Conservation (phyloP, 1,140 invertebrate genomes). For the Drosophila nigrodunni region DNA sequence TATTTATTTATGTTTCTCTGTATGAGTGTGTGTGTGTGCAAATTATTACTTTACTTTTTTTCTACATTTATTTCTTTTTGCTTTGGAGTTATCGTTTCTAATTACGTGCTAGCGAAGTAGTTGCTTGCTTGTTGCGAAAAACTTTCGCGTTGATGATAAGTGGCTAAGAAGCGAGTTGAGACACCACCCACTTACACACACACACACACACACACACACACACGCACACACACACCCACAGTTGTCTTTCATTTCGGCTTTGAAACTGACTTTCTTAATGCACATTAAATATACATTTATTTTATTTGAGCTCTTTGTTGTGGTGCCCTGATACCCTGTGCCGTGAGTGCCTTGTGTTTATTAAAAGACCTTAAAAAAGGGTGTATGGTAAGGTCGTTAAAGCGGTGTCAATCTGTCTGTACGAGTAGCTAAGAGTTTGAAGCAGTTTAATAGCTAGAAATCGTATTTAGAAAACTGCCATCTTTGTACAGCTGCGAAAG, state of each 20-base stretch:
- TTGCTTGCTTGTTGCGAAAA: conserved; percentile 33
- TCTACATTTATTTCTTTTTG: conserved; percentile 2
- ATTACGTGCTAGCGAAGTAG: conserved; percentile 39
- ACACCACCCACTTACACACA: conserved; percentile 30
- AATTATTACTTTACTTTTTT: conserved; percentile 4
- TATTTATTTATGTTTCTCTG: neutral
- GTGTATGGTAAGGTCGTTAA: no score
- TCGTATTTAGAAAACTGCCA: no score
- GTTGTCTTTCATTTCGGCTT: conserved; percentile 12
- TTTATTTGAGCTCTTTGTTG: conserved; percentile 2
- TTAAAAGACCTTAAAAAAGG: no score
- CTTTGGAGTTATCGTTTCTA: conserved; percentile 39
- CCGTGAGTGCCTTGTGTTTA: no score
- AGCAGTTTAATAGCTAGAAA: no score
- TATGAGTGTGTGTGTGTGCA: neutral
- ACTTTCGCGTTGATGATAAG: conserved; percentile 38
- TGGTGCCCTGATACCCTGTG: neutral
- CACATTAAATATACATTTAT: conserved; percentile 18
- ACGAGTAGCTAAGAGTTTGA: no score
- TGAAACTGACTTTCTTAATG: conserved; percentile 31
- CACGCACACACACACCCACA: neutral
- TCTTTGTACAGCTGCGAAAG: no score
- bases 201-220: neutral
- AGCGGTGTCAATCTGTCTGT: no score
- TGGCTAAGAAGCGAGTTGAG: conserved; percentile 11